Conservation (phyloP, 2,888 invertebrate species). For the Tanytarsus gracilentus region DNA sequence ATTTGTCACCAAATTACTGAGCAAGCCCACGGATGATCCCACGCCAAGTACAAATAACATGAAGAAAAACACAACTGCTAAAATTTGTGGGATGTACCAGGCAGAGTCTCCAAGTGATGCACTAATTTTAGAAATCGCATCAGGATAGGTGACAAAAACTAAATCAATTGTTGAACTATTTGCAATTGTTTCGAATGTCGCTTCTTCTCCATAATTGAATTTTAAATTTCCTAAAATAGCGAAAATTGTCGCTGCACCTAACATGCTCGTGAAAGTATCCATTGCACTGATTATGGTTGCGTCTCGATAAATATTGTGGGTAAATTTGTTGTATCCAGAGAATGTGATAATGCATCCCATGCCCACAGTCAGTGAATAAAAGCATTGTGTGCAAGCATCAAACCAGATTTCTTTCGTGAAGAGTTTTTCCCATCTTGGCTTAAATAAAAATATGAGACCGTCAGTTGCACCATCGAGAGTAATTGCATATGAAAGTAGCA, state of each 20-base stretch:
- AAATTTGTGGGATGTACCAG: slow-evolving; percentile 48
- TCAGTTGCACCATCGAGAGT: slow-evolving; percentile 61
- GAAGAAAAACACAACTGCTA: slow-evolving; percentile 70
- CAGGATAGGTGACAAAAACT: slow-evolving; percentile 78
- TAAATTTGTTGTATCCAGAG: slow-evolving; percentile 65
- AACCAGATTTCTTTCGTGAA: slow-evolving; percentile 64
- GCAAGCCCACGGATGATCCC: slow-evolving; percentile 64
- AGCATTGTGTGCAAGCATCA: slow-evolving; percentile 68
- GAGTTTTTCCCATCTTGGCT: slow-evolving; percentile 68
- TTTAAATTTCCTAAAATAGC: slow-evolving; percentile 75
- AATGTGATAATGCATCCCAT: slow-evolving; percentile 71
- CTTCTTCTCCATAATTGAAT: slow-evolving; percentile 46
- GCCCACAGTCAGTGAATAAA: slow-evolving; percentile 67
- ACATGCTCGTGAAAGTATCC: slow-evolving; percentile 72
- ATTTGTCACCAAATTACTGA: slow-evolving; percentile 58
- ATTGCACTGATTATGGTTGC: slow-evolving; percentile 70
- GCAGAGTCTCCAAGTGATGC: neutral
- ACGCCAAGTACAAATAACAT: slow-evolving; percentile 73
- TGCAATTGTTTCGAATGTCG: slow-evolving; percentile 53
- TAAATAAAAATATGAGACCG: slow-evolving; percentile 70
- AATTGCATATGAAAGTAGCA: slow-evolving; percentile 57
- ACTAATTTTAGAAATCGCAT: slow-evolving; percentile 65
- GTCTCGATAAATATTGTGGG: slow-evolving; percentile 62
- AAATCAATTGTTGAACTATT: slow-evolving; percentile 63
- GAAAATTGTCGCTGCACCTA: slow-evolving; percentile 75